Base-by-base conservation (phyloP, 2,113 vertebrate genomes). In the Orientallactaga bullata region DNA sequence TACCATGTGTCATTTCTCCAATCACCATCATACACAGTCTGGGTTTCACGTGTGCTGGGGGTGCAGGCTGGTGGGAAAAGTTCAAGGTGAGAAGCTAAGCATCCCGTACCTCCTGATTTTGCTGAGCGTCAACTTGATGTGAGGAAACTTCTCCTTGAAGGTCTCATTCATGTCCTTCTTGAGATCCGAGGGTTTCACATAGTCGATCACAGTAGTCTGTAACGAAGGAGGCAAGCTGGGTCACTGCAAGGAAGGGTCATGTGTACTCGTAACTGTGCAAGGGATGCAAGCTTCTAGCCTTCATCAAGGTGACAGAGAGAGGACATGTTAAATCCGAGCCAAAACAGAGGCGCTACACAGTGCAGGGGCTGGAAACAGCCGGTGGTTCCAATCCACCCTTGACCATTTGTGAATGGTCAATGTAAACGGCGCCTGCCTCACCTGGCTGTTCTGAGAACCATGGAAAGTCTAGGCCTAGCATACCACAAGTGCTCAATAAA, bases 121-220 rank as follows among this genome's bases (percentile, higher is more conserved):
- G 98, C 99, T 99, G 96, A 99, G 99, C 0, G 99, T 99, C 68
- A 99, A 97, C 88, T 99, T 98, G 93, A 99, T 99, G 98, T 99
- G 99, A 95, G 99, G 99, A 97, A 99, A 99, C 97, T 99, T 99
- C 98, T 99, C 99, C 96, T 99, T 99, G 96, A 99, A 99, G 16
- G 99, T 99, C 97, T 99, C 99, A 0, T 99, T 99, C 99, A 99
- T 99, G 98, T 99, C 99, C 96, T 99, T 99, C 97, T 99, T 99
- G 95, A 99, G 99, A 98, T 99, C 99, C 0, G 99, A 99, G 90
- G 99, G 99, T 98, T 99, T 99, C 97, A 99, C 99, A 0, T 99
- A 99, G 98, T 99, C 99, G 32, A 99, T 99, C 84, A 99, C 99
- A 0, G 99, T 99, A 7, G 99, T 99, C 99, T 99, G 98, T 51